Conservation (phyloP, 2,113 vertebrate species). For the Callipepla californica region DNA sequence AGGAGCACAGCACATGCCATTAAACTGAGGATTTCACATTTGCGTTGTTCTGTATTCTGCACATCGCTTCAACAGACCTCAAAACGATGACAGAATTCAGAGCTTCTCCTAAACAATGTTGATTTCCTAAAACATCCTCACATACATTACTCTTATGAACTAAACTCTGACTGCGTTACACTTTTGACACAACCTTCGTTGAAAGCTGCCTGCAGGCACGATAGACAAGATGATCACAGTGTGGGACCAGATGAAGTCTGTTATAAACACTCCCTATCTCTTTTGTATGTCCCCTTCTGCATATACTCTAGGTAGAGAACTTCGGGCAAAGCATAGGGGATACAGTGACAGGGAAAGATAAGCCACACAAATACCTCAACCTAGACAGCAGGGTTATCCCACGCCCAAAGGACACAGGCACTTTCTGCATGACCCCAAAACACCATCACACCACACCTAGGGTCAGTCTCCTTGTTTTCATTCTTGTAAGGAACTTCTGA, state of each 20-base stretch:
- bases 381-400: not conserved
- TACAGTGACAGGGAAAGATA: not conserved
- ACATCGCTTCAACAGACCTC: not conserved
- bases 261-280: not conserved
- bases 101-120: not conserved
- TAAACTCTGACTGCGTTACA: not conserved
- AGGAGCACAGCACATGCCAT: not conserved
- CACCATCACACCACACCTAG: not conserved
- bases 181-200: not conserved
- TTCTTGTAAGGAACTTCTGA: constrained; percentile 21
- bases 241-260: not conserved
- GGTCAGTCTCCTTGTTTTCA: not conserved
- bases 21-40: not conserved
- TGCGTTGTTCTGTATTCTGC: not conserved
- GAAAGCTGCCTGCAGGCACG: not conserved
- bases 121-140: not conserved
- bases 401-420: not conserved
- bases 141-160: not conserved
- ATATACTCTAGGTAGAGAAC: not conserved
- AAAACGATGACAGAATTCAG: not conserved
- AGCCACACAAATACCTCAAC: not conserved
- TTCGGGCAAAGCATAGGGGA: accelerated
- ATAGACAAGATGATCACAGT: not conserved
- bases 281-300: not conserved
- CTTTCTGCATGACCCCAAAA: not conserved